phyloP scores from a whole-genome alignment of 1,140 invertebrate genomes.

The Latrodectus geometricus region DNA sequence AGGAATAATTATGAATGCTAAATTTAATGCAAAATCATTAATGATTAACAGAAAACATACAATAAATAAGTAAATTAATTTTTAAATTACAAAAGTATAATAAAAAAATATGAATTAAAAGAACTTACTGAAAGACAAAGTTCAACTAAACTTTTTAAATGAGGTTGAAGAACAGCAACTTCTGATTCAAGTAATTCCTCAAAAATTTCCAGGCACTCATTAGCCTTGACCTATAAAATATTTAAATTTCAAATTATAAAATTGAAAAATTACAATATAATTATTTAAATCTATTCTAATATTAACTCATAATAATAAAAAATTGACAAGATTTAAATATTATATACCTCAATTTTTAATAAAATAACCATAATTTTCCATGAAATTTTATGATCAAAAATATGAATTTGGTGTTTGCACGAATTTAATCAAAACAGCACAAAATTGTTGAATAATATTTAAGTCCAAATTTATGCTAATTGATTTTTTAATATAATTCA shows the following conservation, averaged over 20 bases:
- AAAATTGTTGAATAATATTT: no score
- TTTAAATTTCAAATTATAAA: conserved; percentile 15
- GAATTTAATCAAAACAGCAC: no score
- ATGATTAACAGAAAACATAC: background rate
- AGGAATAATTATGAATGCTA: background rate
- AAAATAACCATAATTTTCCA: no score
- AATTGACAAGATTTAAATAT: no score
- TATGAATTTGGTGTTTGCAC: no score
- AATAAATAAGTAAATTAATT: background rate
- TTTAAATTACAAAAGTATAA: no score
- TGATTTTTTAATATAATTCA: no score
- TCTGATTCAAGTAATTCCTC: conserved; percentile 80
- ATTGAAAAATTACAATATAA: conserved; percentile 7
- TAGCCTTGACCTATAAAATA: conserved; percentile 71
- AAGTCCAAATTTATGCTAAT: no score
- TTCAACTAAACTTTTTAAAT: conserved; percentile 76
- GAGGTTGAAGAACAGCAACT: conserved; percentile 75
- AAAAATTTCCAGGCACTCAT: conserved; percentile 78
- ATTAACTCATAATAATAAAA: no score
- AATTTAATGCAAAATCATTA: background rate
- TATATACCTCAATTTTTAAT: no score
- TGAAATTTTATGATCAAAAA: no score
- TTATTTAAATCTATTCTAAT: background rate
- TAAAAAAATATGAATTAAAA: background rate
- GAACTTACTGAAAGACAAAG: conserved; percentile 73